Evolutionary conservation across 1,140 invertebrate species (phyloP), one percentile per base, ranked within the genome.

Genomic region (Tenebrio molitor): DNA sequence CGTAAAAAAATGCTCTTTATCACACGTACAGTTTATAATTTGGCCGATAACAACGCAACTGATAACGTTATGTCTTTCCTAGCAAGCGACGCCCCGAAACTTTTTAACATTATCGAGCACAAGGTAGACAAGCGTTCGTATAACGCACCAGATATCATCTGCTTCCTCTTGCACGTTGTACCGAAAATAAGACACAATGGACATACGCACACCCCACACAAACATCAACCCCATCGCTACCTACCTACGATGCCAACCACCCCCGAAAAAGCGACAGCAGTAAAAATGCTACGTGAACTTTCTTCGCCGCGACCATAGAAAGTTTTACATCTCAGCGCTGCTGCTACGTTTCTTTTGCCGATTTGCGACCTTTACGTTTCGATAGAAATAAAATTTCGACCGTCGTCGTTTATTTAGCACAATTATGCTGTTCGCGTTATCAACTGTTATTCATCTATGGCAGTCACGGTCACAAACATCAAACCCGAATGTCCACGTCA

Each of bases 1-100:
- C 19, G 17, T 29, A 58, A 58, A 58, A 58, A 58, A 29, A 29
- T 29, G 50, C 23, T 58, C 17, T 58, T 29, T 58, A 58, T 58
- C 50, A 58, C 50, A 58, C 50, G 21, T 58, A 58, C 21, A 58
- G 50, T 58, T 58, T 58, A 58, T 58, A 58, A 58, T 58, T 25
- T 58, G 21, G 50, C 21, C 50, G 50, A 58, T 58, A 58, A 58
- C 19, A 15, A 58, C 21, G 6, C 16, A 14, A 21, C 17, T 17
- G 50, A 58, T 58, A 58, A 58, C 50, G 23, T 29, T 50, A 50
- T 50, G 44, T 58, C 50, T 58, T 58, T 58, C 50, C 50, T 29
- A 29, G 21, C n/a, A 58, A 58, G n/a, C 50, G 23, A 58, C 50
- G 50, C 50, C 50, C 42, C 19, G 10, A 53, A 53, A 53, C 16